Base-by-base conservation (phyloP, 1,140 invertebrate species). In the Streblospio benedicti region DNA sequence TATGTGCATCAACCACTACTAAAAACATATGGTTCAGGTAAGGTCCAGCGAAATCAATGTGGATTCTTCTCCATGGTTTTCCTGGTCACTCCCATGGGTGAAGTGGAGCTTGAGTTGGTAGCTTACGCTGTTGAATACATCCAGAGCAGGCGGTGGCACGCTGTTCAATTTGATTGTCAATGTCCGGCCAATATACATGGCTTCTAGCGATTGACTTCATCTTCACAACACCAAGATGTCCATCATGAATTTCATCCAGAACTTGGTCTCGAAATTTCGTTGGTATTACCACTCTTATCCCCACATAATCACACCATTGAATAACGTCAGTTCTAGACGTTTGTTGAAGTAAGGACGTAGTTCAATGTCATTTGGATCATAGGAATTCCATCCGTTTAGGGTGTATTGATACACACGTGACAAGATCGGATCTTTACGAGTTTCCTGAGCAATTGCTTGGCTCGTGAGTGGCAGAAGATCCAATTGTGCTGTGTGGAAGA, bases 31-130 rank as follows among this genome's bases (percentile, higher is more conserved):
- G 23, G 20, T 31, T 31, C 30, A 59, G 12, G 27, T 50, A 53
- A 25, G 43, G 28, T 25, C 25, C 31, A 14, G 25, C 45, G n/a
- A 33, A 31, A 32, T 59, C 57, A 28, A 31, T 32, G 32, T 52
- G 57, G n/a, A 59, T 59, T 14, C 57, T 16, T 20, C 4, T 50
- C 44, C 57, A 59, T 14, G 25, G 57, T 16, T 27, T 30, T 31
- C 20, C 5, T 9, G 57, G 57, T 28, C 43, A 23, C 47, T 33
- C 31, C 57, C 57, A 59, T 16, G 25, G 47, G 27, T 59, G 45
- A n/a, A 30, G 20, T 49, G 57, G 28, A n/a, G 18, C 20, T 27
- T 30, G 25, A 25, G 47, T 16, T 52, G 50, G 18, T 44, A 31
- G 32, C 23, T 59, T 44, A 14, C 51, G 20, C 23, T 20, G 23